Base-by-base conservation (phyloP, 2,113 vertebrate genomes). In the Panthera leo region DNA sequence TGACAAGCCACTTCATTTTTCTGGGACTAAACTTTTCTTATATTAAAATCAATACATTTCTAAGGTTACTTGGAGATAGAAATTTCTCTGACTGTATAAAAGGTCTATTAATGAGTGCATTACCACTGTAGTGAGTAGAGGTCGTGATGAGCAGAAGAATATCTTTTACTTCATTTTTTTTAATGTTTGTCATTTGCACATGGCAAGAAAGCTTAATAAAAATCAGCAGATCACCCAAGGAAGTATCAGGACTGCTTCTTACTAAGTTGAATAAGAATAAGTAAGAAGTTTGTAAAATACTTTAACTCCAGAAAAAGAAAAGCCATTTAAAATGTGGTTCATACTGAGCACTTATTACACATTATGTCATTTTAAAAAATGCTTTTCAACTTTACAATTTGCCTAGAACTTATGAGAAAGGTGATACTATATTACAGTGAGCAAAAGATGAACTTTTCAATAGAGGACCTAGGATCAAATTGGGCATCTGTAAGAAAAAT, bases 351-450 rank as follows among this genome's bases (percentile, higher is more conserved):
- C 0, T 68, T 89, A 78, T 95, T 93, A 78, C 73, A 94, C 92
- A 98, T 1, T 85, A 93, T 97, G 95, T 98, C 97, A 98, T 12
- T 98, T 98, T 75, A 99, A 98, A 58, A 98, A 34, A 89, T 79
- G 58, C 97, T 99, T 99, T 94, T 98, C 99, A 96, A 99, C 99
- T 95, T 99, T 99, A 97, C 99, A 98, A 97, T 99, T 99, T n/a
- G 99, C 99, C 94, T 99, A 98, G 29, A 55, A 92, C 48, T 85
- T n/a, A 36, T 85, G 39, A 61, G 39, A 85, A 83, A 92, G 23
- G 21, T 85, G 15, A 14, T 51, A n/a, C 3, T 80, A 16, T 73
- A n/a, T 5, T 58, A 84, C 48, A n/a, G 10, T 55, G 48, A 14
- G 18, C 18, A 83, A 58, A 70, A 70, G 23, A 45, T 16, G 11